Evolutionary conservation across 1,140 invertebrate genomes (phyloP).

Genomic region (Homarus americanus): DNA sequence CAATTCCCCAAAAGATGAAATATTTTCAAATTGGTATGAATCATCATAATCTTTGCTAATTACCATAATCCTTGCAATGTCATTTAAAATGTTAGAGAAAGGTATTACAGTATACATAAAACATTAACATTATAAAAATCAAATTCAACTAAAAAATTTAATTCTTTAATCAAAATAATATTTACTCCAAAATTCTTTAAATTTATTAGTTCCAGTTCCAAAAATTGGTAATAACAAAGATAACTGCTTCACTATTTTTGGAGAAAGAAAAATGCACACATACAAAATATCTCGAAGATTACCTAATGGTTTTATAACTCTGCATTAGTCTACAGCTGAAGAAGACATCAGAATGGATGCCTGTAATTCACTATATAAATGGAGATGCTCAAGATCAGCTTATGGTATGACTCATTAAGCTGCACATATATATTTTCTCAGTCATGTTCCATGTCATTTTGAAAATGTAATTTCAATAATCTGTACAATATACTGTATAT

Average conservation of each 20-base stretch:
- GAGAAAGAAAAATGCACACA: not conserved
- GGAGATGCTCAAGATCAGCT: not conserved
- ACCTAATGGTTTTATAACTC: not conserved
- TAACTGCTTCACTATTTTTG: not conserved
- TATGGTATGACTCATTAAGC: not conserved
- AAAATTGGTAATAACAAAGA: not conserved
- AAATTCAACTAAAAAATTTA: not conserved
- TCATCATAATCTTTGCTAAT: not conserved
- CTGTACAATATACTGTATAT: slow-evolving; percentile 13
- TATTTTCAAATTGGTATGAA: not conserved
- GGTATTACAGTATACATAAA: not conserved
- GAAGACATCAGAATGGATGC: not conserved
- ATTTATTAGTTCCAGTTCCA: not conserved
- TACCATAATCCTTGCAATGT: not conserved
- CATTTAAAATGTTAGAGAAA: not conserved
- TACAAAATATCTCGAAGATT: not conserved
- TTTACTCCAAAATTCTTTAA: not conserved
- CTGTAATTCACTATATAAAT: not conserved
- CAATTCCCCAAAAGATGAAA: not conserved
- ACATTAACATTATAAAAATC: not conserved
- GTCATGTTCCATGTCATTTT: slow-evolving; percentile 10
- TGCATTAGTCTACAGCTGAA: not conserved
- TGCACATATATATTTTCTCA: not conserved
- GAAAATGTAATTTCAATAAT: not conserved
- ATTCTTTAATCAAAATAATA: not conserved